Evolutionary conservation across 2,888 invertebrate genomes (phyloP).

Genomic region (Pycnomerus fuliginosus): DNA sequence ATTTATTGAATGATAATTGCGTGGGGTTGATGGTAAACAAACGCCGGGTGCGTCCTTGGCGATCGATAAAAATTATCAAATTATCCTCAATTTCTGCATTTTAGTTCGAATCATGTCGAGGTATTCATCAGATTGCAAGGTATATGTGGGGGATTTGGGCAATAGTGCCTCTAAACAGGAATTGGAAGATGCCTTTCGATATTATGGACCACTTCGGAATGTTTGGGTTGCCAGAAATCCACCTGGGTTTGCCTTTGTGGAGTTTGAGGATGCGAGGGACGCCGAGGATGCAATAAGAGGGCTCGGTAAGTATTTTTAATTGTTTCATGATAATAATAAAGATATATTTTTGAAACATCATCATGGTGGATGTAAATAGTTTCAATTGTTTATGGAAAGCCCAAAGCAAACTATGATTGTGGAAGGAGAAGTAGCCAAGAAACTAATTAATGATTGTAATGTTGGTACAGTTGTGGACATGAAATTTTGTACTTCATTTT

Average conservation of each 20-base stretch:
- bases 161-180: conserved; percentile 89
- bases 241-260: conserved; percentile 89
- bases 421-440: too few species aligned
- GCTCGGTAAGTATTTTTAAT: conserved; percentile 71
- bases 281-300: conserved; percentile 84
- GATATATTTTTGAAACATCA: too few species aligned
- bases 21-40: conserved; percentile 14
- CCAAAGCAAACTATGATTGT: too few species aligned
- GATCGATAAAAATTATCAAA: conserved; percentile 29
- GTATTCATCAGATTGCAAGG: conserved; percentile 85
- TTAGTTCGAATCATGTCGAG: conserved; percentile 61
- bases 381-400: too few species aligned
- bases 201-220: conserved; percentile 85
- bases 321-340: too few species aligned
- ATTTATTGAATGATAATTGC: conserved; percentile 1
- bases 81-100: too few species aligned
- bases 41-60: conserved; percentile 23
- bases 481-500: too few species aligned
- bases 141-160: conserved; percentile 89
- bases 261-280: conserved; percentile 85
- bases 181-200: conserved; percentile 82
- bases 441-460: too few species aligned
- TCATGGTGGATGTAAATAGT: too few species aligned
- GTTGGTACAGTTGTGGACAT: too few species aligned
- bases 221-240: conserved; percentile 95